Evolutionary conservation across 2,113 vertebrate species (phyloP).

Genomic region (Perca schrenkii): DNA sequence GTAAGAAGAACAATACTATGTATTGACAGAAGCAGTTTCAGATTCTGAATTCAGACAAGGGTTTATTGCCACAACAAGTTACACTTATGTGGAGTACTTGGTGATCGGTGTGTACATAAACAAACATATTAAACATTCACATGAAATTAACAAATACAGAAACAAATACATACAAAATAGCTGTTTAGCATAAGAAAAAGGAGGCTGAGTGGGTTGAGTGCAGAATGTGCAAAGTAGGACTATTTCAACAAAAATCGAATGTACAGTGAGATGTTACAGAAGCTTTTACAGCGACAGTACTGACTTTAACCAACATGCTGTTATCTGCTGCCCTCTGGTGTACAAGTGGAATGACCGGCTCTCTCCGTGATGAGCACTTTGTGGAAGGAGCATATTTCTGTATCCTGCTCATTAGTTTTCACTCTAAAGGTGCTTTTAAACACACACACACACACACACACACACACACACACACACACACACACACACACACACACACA

Average conservation of each 20-base stretch:
- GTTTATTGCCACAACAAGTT: no score
- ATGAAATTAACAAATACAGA: no score
- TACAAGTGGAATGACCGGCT: background rate
- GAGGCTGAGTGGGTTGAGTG: no score
- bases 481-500: constrained; percentile 12
- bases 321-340: constrained; percentile 75
- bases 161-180: no score
- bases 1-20: no score
- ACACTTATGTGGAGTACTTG: no score
- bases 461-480: constrained; percentile 1
- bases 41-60: no score
- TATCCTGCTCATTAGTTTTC: background rate
- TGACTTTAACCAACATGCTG: constrained; percentile 10
- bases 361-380: background rate
- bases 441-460: background rate
- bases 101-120: no score
- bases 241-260: background rate
- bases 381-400: background rate
- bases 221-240: no score
- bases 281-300: background rate
- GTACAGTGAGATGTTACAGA: background rate
- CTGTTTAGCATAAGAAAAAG: no score
- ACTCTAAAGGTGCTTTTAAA: background rate
- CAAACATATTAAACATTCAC: no score
- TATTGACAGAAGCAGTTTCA: no score